These are phyloP conservation scores for Atrina japonica DNA, from an alignment of 2,888 invertebrate species.

Conservation along the genomic window DNA sequence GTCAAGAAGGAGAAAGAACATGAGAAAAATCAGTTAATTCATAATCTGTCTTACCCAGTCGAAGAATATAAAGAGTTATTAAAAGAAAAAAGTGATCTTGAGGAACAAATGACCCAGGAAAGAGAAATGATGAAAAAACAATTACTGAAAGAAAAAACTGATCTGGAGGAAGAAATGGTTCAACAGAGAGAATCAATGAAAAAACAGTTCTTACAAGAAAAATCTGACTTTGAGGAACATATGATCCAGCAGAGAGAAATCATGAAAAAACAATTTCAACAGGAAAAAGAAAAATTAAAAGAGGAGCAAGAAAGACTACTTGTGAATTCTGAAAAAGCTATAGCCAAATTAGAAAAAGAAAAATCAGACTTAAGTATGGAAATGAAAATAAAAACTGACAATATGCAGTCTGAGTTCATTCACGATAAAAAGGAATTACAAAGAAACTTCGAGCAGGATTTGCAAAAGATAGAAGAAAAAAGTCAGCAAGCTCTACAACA, in stretches of 20 bases:
- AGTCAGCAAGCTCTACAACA: slow-evolving; percentile 47
- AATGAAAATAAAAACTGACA: slow-evolving; percentile 35
- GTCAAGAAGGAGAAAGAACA: slow-evolving; percentile 49
- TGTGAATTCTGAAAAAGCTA: slow-evolving; percentile 27
- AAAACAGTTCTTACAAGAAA: slow-evolving; percentile 53
- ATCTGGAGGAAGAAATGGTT: no score
- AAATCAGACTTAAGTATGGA: slow-evolving; percentile 33
- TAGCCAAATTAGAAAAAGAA: slow-evolving; percentile 26
- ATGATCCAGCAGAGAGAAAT: slow-evolving; percentile 52
- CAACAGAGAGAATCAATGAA: no score
- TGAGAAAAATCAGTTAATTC: slow-evolving; percentile 40
- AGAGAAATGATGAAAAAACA: no score
- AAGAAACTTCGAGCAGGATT: slow-evolving; percentile 35
- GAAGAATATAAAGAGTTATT: slow-evolving; percentile 12
- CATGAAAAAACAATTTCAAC: slow-evolving; percentile 44
- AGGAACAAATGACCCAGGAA: no score
- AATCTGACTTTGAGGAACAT: slow-evolving; percentile 47
- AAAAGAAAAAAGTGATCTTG: no score
- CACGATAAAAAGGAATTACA: slow-evolving; percentile 48
- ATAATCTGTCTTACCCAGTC: not conserved
- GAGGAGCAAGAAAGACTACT: slow-evolving; percentile 35
- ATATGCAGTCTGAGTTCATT: slow-evolving; percentile 48
- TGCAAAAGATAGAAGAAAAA: slow-evolving; percentile 50
- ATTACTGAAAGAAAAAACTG: no score
- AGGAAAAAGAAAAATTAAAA: slow-evolving; percentile 47